Conservation (phyloP, 2,113 vertebrate genomes). For the Seriola quinqueradiata region DNA sequence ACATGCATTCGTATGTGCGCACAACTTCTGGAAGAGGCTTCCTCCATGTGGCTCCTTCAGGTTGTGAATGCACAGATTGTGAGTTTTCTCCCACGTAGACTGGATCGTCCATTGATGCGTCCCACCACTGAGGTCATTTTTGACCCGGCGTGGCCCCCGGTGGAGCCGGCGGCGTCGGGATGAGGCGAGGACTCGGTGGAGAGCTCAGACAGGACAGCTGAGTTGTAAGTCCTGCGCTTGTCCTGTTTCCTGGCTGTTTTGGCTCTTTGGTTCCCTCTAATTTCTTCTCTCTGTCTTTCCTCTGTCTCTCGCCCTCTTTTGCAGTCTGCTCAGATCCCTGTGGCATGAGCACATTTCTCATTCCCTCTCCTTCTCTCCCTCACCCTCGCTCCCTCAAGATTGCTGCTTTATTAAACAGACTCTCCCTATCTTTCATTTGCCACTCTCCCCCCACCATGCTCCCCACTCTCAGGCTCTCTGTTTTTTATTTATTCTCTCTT, state of each 20-base stretch:
- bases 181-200: neutral
- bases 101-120: neutral
- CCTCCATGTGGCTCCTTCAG: neutral
- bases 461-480: slow-evolving; percentile 44
- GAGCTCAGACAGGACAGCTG: slow-evolving; percentile 33
- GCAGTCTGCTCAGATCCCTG: slow-evolving; percentile 81
- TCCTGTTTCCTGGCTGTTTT: slow-evolving; percentile 41
- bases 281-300: slow-evolving; percentile 58
- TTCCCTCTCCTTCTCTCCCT: slow-evolving; percentile 74
- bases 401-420: slow-evolving; percentile 83
- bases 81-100: neutral
- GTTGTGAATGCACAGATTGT: neutral
- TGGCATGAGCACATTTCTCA: slow-evolving; percentile 82
- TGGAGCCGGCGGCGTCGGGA: slow-evolving; percentile 2
- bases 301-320: slow-evolving; percentile 63
- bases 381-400: slow-evolving; percentile 73
- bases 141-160: slow-evolving; percentile 1
- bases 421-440: slow-evolving; percentile 82
- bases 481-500: slow-evolving; percentile 66
- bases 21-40: neutral
- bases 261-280: slow-evolving; percentile 50
- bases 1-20: neutral
- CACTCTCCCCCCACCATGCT: slow-evolving; percentile 62
- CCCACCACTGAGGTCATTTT: neutral
- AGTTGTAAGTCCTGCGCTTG: slow-evolving; percentile 21